Base-by-base conservation (phyloP, 1,140 invertebrate genomes). In the Druon quercuslanigerum region DNA sequence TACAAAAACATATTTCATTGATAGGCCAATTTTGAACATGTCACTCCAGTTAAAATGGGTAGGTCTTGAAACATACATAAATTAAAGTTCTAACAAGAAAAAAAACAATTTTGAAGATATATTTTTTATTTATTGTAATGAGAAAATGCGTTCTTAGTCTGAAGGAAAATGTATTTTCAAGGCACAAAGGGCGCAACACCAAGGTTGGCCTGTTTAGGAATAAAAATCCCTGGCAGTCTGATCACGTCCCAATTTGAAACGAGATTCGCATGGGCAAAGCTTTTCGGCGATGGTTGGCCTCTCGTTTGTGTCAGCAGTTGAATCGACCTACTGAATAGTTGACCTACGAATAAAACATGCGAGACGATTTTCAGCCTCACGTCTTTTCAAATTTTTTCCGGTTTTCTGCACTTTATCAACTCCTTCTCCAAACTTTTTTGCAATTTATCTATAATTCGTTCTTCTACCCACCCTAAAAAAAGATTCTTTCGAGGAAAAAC, bases 281-380 rank as follows among this genome's bases (percentile, higher is more conserved):
- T 46, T n/a, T 66, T 46, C 60, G 11, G 1, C 25, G 12, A 4
- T 66, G 40, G 60, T 33, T 66, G 25, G 25, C 40, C 13, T 66
- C 60, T n/a, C 25, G 14, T 66, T 40, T 25, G 60, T n/a, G 60
- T 66, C 14, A 33, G 33, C 60, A 66, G 25, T 66, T 0, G 25
- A 66, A 66, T 66, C 60, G 60, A 66, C 25, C 60, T n/a, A 66
- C 60, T 66, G 25, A 66, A 66, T 66, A 40, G 25, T 66, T 66
- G 60, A 66, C 60, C 60, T 40, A 14, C 7, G 25, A 60, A 25
- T 33, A 46, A 46, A 40, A 66, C 40, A 66, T 66, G 25, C 40
- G 20, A 66, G 60, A 40, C 4, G 14, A 66, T 66, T 40, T n/a
- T 14, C 25, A 40, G 13, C 33, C 57, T 33, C 19, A 33, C 16